phyloP scores from a whole-genome alignment of 2,888 invertebrate species.

The Drosophila kambysellisi region DNA sequence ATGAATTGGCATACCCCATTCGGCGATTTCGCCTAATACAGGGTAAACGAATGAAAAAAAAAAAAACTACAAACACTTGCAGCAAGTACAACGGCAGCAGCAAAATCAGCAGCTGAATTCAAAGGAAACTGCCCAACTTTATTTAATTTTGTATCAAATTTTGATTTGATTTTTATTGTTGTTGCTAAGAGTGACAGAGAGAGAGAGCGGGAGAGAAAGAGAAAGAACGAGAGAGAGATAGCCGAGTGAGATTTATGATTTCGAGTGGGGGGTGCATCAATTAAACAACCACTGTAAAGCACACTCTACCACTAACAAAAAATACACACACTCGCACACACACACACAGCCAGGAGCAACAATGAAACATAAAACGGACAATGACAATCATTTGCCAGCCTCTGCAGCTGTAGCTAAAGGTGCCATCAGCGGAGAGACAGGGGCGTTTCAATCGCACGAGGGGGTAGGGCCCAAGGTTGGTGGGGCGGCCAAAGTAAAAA shows the following conservation, averaged over 20 bases:
- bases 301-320: conserved; percentile 21
- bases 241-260: conserved; percentile 54
- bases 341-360: conserved; percentile 12
- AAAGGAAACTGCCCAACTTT: conserved; percentile 55
- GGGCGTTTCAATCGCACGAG: conserved; percentile 9
- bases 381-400: conserved; percentile 55
- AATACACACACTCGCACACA: background rate
- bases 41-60: conserved; percentile 22
- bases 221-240: background rate
- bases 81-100: conserved; percentile 15
- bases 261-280: conserved; percentile 44
- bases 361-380: conserved; percentile 55
- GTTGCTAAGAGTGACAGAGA: background rate
- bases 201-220: background rate
- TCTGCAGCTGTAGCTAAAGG: conserved; percentile 17
- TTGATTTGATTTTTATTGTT: conserved; percentile 66
- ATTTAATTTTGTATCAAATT: conserved; percentile 74
- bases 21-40: background rate
- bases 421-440: conserved; percentile 15
- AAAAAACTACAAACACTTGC: conserved; percentile 37
- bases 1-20: background rate
- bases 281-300: conserved; percentile 41
- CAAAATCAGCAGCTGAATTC: conserved; percentile 26
- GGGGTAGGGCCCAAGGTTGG: background rate
- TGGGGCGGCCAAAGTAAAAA: no score